Conservation (phyloP, 2,797 vertebrate genomes). For the Neostethus bicornis region DNA sequence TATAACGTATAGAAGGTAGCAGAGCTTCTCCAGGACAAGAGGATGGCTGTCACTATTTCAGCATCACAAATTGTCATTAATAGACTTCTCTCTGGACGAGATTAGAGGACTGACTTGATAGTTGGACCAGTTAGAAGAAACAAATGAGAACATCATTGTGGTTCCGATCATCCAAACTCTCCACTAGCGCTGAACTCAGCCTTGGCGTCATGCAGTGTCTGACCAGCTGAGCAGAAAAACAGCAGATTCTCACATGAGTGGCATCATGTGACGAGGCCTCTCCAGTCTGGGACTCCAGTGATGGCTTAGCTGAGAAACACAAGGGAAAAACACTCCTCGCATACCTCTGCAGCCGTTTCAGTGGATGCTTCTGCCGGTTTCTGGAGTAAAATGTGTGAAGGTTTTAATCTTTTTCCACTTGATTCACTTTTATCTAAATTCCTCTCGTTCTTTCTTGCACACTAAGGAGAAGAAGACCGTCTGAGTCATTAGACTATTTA, state of each 20-base stretch:
- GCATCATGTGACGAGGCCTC: slow-evolving; percentile 75
- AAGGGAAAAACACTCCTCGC: slow-evolving; percentile 41
- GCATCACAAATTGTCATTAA: slow-evolving; percentile 46
- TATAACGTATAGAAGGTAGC: slow-evolving; percentile 9
- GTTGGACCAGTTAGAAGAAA: slow-evolving; percentile 17
- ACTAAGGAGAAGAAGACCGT: not conserved
- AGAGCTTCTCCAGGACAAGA: slow-evolving; percentile 13
- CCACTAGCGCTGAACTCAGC: slow-evolving; percentile 9
- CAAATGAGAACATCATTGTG: not conserved
- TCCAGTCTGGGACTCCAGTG: slow-evolving; percentile 62
- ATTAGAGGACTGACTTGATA: slow-evolving; percentile 1
- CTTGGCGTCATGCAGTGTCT: slow-evolving; percentile 58
- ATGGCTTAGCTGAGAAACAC: slow-evolving; percentile 47
- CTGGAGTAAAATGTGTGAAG: slow-evolving; percentile 9
- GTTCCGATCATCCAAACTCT: slow-evolving; percentile 17
- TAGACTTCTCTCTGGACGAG: slow-evolving; percentile 43
- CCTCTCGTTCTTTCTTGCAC: slow-evolving; percentile 1
- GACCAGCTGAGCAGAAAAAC: slow-evolving; percentile 78
- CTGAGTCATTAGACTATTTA: not conserved
- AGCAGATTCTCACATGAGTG: slow-evolving; percentile 84
- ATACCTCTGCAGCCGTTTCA: slow-evolving; percentile 29
- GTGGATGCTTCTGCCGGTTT: not conserved
- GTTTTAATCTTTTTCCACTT: slow-evolving; percentile 28
- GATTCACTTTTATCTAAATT: slow-evolving; percentile 15
- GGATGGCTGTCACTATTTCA: slow-evolving; percentile 55